These are phyloP conservation scores for Apodemus agrarius DNA, from an alignment of 2,797 vertebrate species.

Conservation along the genomic window DNA sequence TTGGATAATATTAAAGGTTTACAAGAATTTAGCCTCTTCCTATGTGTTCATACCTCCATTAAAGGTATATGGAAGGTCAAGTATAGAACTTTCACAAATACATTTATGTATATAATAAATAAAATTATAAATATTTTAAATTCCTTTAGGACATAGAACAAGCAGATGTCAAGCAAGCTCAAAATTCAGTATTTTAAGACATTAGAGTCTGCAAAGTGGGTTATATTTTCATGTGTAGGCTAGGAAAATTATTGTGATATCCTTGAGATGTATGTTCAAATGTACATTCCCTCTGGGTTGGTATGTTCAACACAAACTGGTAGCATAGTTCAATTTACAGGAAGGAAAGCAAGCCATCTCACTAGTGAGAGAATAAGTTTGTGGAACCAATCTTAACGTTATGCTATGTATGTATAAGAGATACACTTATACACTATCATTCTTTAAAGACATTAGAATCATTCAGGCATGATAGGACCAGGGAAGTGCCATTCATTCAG, in stretches of 20 bases:
- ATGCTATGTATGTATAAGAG: not conserved
- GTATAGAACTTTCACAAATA: not conserved
- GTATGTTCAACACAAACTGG: slow-evolving; percentile 52
- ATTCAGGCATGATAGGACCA: slow-evolving; percentile 19
- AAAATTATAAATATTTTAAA: slow-evolving; percentile 36
- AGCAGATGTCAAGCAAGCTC: not conserved
- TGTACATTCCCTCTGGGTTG: slow-evolving; percentile 43
- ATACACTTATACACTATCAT: not conserved
- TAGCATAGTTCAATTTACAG: slow-evolving; percentile 52
- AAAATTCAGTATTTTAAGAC: slow-evolving; percentile 52
- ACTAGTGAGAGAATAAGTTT: slow-evolving; percentile 66
- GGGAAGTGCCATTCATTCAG: slow-evolving; percentile 3
- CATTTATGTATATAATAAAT: not conserved
- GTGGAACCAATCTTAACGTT: not conserved
- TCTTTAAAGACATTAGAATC: slow-evolving; percentile 40
- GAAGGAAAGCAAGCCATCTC: slow-evolving; percentile 36
- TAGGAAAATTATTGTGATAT: slow-evolving; percentile 52
- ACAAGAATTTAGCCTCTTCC: not conserved
- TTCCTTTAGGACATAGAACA: not conserved
- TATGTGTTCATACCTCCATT: not conserved
- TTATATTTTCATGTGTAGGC: slow-evolving; percentile 33
- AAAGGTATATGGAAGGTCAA: not conserved
- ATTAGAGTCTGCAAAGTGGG: not conserved
- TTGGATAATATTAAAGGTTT: slow-evolving; percentile 25
- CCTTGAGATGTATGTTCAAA: slow-evolving; percentile 51